These are phyloP conservation scores for Diachasmimorpha longicaudata DNA, from an alignment of 1,140 invertebrate species.

Conservation along the genomic window DNA sequence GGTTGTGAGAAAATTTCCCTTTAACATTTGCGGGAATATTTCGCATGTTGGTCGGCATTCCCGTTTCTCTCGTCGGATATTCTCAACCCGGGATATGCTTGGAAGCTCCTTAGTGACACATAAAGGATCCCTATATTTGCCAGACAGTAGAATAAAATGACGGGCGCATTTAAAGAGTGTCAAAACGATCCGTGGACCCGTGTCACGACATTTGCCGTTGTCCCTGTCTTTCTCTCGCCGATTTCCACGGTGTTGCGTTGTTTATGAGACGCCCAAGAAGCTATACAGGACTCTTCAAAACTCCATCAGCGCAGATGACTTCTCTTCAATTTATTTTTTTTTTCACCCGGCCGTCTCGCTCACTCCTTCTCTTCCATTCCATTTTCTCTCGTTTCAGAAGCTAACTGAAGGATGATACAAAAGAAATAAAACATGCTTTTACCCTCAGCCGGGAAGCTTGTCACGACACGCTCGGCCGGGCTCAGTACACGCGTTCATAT, in stretches of 20 bases:
- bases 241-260: background rate
- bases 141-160: background rate
- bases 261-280: background rate
- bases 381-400: conserved; percentile 12
- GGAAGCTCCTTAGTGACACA: background rate
- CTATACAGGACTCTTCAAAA: conserved; percentile 2
- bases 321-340: background rate
- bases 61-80: too few species aligned
- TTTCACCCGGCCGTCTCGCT: background rate
- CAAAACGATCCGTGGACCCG: background rate
- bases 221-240: background rate
- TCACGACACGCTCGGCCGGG: conserved; percentile 25
- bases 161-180: background rate
- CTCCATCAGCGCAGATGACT: background rate
- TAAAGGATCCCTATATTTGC: background rate
- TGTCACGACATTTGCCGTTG: background rate
- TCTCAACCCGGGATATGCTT: background rate
- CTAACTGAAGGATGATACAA: background rate
- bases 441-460: conserved; percentile 25
- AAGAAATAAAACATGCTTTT: conserved; percentile 9
- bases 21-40: too few species aligned
- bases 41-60: too few species aligned
- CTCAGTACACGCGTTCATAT: conserved; percentile 23
- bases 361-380: background rate
- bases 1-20: too few species aligned